A percentile compares a stretch with the other conserved stretches of the same genome.
These are phyloP conservation scores for Antechinus stuartii DNA, from an alignment of 2,113 vertebrate genomes.

Conservation along the genomic window DNA sequence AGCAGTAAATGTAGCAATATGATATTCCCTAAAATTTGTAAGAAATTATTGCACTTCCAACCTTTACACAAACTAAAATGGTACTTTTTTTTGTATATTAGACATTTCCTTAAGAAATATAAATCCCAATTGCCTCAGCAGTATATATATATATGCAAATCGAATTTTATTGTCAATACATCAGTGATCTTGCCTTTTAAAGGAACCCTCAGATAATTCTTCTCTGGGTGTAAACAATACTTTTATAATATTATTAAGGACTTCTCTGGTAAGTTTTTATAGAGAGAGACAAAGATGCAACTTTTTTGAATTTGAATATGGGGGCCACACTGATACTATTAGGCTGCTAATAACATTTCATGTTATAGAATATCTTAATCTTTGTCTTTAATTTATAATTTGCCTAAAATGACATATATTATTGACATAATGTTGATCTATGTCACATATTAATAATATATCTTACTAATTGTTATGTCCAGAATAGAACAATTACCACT, in stretches of 20 bases:
- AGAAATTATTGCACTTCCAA: rapidly evolving
- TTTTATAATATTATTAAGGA: neutral
- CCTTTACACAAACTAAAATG: rapidly evolving
- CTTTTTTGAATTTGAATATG: neutral
- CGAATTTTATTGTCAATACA: neutral
- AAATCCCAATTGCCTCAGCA: no score
- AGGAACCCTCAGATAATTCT: neutral
- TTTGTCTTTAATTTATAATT: neutral
- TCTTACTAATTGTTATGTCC: no score
- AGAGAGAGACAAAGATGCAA: neutral
- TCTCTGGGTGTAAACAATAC: neutral
- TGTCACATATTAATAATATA: neutral
- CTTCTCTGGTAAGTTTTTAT: neutral
- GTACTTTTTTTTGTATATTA: neutral
- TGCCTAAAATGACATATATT: neutral
- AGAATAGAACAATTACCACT: neutral
- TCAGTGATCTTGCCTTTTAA: neutral
- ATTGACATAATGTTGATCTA: no score
- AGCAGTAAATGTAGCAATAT: neutral
- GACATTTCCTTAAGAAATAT: neutral
- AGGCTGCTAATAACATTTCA: neutral
- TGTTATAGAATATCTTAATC: neutral
- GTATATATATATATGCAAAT: no score
- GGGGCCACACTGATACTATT: neutral
- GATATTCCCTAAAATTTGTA: rapidly evolving